A percentile compares a stretch with the other conserved stretches of the same genome.
Evolutionary conservation across 2,113 vertebrate species (phyloP).

Genomic region (Phaetusa simplex): DNA sequence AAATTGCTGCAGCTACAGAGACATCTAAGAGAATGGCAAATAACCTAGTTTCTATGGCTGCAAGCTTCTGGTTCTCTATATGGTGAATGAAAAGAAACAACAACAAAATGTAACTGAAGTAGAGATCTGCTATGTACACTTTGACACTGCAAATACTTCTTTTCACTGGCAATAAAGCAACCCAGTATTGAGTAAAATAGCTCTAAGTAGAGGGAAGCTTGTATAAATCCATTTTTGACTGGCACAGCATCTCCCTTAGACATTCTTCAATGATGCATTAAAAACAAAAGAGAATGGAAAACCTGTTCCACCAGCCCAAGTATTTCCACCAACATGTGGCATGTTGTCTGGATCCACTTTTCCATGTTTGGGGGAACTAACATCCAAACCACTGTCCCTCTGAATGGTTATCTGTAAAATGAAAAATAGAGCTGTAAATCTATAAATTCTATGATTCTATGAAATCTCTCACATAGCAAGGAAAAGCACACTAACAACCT

Average conservation of each 20-base stretch:
- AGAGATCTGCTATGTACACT: neutral
- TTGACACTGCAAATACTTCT: neutral
- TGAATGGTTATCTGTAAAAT: constrained; percentile 87
- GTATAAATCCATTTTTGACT: neutral
- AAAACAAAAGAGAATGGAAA: neutral
- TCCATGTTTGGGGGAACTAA: constrained; percentile 90
- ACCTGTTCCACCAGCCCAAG: constrained; percentile 98
- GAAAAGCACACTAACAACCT: neutral
- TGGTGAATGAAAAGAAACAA: neutral
- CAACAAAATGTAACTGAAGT: neutral
- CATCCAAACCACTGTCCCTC: constrained; percentile 90
- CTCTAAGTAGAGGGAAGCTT: neutral
- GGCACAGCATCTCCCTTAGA: neutral
- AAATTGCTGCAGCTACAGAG: neutral
- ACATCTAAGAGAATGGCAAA: neutral
- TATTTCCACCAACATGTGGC: constrained; percentile 93
- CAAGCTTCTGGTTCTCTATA: neutral
- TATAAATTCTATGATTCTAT: too few species aligned
- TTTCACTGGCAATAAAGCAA: neutral
- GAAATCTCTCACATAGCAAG: neutral
- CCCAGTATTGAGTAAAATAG: neutral
- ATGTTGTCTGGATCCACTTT: constrained; percentile 85
- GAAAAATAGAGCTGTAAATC: neutral
- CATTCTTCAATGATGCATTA: neutral
- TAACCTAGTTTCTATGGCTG: neutral